A percentile compares a stretch with the other conserved stretches of the same genome.
These are phyloP conservation scores for Drosophila macrospina DNA, from an alignment of 2,888 invertebrate species.

Conservation along the genomic window DNA sequence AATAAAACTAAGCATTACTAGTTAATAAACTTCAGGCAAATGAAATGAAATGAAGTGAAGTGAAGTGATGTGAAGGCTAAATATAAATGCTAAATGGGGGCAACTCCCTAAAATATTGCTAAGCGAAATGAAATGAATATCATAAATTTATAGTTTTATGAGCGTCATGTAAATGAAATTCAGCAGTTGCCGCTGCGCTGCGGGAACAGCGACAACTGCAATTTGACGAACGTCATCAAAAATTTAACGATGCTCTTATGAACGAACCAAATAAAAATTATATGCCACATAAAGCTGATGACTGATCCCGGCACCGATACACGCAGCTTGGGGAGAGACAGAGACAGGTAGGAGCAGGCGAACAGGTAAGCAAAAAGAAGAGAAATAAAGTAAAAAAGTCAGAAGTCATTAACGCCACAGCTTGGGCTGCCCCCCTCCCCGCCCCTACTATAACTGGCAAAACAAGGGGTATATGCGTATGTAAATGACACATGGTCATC, in stretches of 20 bases:
- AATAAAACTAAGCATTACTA: too few species aligned
- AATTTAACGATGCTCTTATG: constrained; percentile 83
- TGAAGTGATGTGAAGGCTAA: not conserved
- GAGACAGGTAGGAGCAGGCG: not conserved
- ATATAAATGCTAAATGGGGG: constrained; percentile 32
- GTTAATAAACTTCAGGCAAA: not conserved
- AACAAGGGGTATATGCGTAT: not conserved
- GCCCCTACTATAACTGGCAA: too few species aligned
- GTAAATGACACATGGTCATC: constrained; percentile 63
- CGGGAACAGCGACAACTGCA: constrained; percentile 47
- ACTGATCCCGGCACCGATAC: constrained; percentile 68
- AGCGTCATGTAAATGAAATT: constrained; percentile 39
- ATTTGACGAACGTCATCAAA: constrained; percentile 83
- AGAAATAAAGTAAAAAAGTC: not conserved
- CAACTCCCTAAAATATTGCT: constrained; percentile 31
- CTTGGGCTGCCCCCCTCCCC: not conserved
- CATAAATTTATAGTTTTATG: constrained; percentile 71
- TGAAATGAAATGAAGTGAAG: not conserved
- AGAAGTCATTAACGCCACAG: constrained; percentile 42
- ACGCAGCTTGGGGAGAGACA: not conserved
- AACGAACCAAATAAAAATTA: constrained; percentile 77
- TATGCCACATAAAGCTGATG: constrained; percentile 81
- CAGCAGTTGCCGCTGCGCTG: constrained; percentile 30
- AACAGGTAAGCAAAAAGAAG: constrained; percentile 53
- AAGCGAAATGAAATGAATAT: constrained; percentile 15